Evolutionary conservation across 2,888 invertebrate species (phyloP).

Genomic region (Calameuta filiformis): DNA sequence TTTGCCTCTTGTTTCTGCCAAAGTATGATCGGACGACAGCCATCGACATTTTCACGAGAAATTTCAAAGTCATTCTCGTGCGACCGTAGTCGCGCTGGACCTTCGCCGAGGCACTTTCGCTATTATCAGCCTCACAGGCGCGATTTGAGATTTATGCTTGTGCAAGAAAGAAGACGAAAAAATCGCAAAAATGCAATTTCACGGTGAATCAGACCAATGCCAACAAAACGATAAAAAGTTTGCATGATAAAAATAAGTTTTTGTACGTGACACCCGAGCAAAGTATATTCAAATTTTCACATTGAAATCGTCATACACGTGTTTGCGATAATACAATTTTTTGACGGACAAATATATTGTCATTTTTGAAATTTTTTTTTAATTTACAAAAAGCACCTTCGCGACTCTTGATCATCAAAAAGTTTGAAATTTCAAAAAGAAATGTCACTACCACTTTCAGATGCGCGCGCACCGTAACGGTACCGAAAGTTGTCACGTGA

Average conservation of each 20-base stretch:
- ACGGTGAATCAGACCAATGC: neutral
- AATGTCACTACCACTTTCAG: neutral
- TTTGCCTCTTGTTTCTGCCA: constrained; percentile 48
- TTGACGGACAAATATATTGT: neutral
- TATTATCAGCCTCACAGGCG: no score
- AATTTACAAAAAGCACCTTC: neutral
- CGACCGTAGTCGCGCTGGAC: neutral
- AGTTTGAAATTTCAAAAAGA: neutral
- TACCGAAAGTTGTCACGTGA: neutral
- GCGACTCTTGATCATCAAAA: no score
- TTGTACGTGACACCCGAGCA: neutral
- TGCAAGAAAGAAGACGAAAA: neutral
- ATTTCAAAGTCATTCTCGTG: constrained; percentile 50
- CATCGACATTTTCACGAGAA: constrained; percentile 51
- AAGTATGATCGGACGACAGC: constrained; percentile 54
- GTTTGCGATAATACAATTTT: neutral
- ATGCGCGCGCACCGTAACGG: neutral
- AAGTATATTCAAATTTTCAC: neutral
- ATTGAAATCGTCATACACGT: neutral
- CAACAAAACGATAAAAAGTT: neutral
- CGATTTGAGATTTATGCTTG: neutral
- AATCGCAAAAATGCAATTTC: neutral
- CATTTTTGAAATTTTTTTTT: neutral
- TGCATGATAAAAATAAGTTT: neutral
- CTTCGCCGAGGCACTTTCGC: neutral